Percentiles rank a stretch among this genome's conserved stretches.
Evolutionary conservation across 2,113 vertebrate species (phyloP).

Genomic region (Natator depressus): DNA sequence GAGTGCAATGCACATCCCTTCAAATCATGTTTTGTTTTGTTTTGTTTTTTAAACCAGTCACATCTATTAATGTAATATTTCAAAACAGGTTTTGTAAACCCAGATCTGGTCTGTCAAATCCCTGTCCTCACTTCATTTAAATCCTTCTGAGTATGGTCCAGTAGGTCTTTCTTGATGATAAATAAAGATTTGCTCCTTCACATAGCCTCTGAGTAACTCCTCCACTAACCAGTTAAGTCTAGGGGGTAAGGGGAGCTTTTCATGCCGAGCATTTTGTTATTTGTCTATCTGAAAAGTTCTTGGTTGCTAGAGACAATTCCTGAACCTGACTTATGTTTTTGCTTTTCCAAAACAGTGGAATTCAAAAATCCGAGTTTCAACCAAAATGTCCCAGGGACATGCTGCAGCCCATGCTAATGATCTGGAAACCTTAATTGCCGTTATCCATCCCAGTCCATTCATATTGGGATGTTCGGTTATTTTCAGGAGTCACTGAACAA

Average conservation of each 20-base stretch:
- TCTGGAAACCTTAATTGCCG: not conserved
- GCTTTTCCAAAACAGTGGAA: not conserved
- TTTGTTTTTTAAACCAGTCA: not conserved
- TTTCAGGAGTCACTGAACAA: not conserved
- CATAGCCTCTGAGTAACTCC: not conserved
- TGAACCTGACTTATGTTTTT: not conserved
- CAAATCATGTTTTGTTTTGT: not conserved
- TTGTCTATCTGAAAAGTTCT: not conserved
- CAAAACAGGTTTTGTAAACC: not conserved
- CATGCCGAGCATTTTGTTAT: not conserved
- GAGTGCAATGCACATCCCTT: rapidly evolving
- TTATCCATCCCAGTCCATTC: not conserved
- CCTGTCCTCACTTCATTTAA: not conserved
- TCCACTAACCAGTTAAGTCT: not conserved
- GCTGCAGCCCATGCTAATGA: not conserved
- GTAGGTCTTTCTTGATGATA: not conserved
- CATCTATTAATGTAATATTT: not conserved
- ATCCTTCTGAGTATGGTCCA: not conserved
- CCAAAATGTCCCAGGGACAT: not conserved
- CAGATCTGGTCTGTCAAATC: not conserved
- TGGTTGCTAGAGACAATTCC: not conserved
- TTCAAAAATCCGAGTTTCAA: not conserved
- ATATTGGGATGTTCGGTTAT: not conserved
- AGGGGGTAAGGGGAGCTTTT: not conserved
- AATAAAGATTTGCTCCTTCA: not conserved